Base-by-base conservation (phyloP, 2,888 invertebrate genomes). In the Hirtodrosophila confusa region DNA sequence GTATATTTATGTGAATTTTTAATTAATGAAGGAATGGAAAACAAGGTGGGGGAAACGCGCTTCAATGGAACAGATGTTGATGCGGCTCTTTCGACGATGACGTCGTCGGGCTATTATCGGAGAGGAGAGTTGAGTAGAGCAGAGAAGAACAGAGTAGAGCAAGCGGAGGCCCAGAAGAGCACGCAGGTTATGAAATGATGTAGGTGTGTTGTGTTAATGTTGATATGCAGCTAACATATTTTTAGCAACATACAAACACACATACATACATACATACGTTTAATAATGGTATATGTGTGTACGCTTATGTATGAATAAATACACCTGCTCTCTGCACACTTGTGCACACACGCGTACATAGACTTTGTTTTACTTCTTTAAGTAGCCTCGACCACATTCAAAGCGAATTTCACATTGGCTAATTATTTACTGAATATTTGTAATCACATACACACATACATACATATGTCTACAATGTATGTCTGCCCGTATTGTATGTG, bases 31-130 rank as follows among this genome's bases (percentile, higher is more conserved):
- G 17, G 17, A 17, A 17, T 17, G 17, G 2, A 29, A 10, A 23
- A 24, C 5, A 36, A 11, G 24, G 7, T 24, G 17, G 17, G 17
- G 17, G 17, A 8, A 4, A 37, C 43, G 41, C 40, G 29, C 27
- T 65, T 61, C 10, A 51, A 54, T 41, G 43, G 49, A 83, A 76
- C 88, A 82, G 64, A 78, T 75, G 78, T 75, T 61, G 17, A 39
- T 29, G 24, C 37, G 51, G 54, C 44, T 62, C 74, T 33, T 27
- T 48, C 11, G 45, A 40, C 40, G 86, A 87, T 82, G 82, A 82
- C 82, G 82, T 85, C 60, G 88, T 76, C 66, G 56, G 44, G 62
- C 68, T 83, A 83, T 68, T 69, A 76, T 68, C 83, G 67, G 43
- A 64, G 57, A 33, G 41, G 43, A 62, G 43, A 33, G 51, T 61